These are phyloP conservation scores for Zosterops lateralis DNA, from an alignment of 2,113 vertebrate species.

Conservation along the genomic window DNA sequence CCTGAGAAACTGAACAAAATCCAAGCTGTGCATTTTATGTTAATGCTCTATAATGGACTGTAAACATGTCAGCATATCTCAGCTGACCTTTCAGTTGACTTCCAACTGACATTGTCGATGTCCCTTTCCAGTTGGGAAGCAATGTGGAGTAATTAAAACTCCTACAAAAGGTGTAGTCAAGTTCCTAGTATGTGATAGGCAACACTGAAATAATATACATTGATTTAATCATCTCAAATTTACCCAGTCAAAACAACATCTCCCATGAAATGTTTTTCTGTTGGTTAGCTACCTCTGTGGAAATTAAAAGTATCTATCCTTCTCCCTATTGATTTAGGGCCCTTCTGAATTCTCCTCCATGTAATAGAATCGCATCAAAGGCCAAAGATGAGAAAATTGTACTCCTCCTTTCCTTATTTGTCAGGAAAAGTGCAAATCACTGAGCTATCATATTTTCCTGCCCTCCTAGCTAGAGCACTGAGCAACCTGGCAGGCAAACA, in stretches of 20 bases:
- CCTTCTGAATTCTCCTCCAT: neutral
- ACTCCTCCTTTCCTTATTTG: neutral
- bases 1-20: neutral
- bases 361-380: neutral
- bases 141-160: neutral
- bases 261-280: neutral
- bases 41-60: neutral
- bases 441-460: neutral
- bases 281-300: neutral
- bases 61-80: neutral
- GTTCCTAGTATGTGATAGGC: neutral
- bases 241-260: neutral
- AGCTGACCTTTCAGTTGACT: neutral
- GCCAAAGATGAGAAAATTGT: neutral
- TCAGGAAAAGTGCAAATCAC: neutral
- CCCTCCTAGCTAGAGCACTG: neutral
- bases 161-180: neutral
- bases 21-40: neutral
- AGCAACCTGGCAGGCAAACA: neutral
- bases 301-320: neutral
- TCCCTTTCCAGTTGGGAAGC: neutral
- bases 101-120: neutral
- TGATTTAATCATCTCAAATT: neutral
- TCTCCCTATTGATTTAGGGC: neutral
- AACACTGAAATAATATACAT: neutral